Evolutionary conservation across 2,113 vertebrate genomes (phyloP), one percentile per base, ranked within the genome.

Genomic region (Cichladusa arquata): DNA sequence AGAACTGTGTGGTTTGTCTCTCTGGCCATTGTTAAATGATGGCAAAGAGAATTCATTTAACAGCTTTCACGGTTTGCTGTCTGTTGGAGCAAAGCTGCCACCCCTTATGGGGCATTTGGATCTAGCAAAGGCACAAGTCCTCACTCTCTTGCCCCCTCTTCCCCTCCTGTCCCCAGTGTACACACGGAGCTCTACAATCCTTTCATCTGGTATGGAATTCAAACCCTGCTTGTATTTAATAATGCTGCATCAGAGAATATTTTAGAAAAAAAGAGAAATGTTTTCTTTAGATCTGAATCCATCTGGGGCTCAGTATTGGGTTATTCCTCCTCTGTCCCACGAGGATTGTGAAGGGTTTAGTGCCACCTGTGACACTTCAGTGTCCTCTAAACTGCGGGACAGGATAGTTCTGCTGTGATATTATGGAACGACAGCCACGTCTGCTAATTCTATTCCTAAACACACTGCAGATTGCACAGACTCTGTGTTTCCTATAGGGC

Each of bases 1-100:
- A 86, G 93, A 95, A 94, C 69, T 26, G 10, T 6, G 18, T 81
- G 51, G 23, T 88, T 94, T 67, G 47, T 82, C 57, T 58, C 80
- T 74, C 45, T 44, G 72, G 29, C 28, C 76, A 48, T 15, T 90
- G 81, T 77, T 64, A 56, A 64, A 71, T 10, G 14, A 74, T 7
- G 48, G 64, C 64, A 88, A 70, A 78, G 54, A 80, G 26, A 73
- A 80, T 73, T 54, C 1, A 4, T 56, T 67, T 34, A 53, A 67
- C n/a, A 84, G 61, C 34, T 64, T 64, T 60, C 14, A 3, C 6
- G 16, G 60, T 73, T 72, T 85, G 57, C 61, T 83, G 40, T 6
- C 24, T 33, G 9, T 40, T 53, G 73, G 8, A 38, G 76, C 34
- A 62, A 80, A 73, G 34, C 29, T 88, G 66, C 57, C 50, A 23